Conservation (phyloP, 2,888 invertebrate genomes). For the Ophion obscuratus region DNA sequence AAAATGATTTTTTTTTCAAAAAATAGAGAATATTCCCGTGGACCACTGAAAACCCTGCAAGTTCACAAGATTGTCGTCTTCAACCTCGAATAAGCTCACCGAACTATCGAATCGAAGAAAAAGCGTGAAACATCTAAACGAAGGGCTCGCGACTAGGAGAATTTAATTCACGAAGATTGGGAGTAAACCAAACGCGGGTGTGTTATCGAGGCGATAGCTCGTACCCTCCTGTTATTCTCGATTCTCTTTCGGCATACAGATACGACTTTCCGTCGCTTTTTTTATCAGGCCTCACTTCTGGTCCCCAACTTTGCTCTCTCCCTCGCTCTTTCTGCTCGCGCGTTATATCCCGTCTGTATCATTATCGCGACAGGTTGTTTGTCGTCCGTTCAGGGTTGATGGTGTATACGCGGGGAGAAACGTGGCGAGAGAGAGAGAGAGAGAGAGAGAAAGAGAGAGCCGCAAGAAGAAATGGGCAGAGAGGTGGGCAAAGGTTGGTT, state of each 20-base stretch:
- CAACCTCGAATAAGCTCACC: neutral
- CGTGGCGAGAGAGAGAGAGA: slow-evolving; percentile 54
- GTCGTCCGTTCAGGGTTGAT: slow-evolving; percentile 69
- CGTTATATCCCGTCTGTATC: slow-evolving; percentile 77
- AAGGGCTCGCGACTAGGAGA: neutral
- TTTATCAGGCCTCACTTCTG: neutral
- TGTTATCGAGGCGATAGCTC: neutral
- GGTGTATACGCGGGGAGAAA: slow-evolving; percentile 22
- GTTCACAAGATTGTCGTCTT: neutral
- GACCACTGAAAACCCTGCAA: too few species aligned
- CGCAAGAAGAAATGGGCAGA: slow-evolving; percentile 56
- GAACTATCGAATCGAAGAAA: neutral
- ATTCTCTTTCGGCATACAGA: slow-evolving; percentile 11
- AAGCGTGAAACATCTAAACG: neutral
- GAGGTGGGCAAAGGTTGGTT: slow-evolving; percentile 55
- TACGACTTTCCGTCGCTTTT: slow-evolving; percentile 47
- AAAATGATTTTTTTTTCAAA: neutral
- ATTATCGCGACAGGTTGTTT: slow-evolving; percentile 83
- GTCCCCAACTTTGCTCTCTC: neutral
- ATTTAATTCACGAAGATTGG: slow-evolving; percentile 1
- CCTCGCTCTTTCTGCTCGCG: slow-evolving; percentile 1
- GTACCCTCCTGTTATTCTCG: slow-evolving; percentile 23
- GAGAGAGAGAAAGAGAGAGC: slow-evolving; percentile 21
- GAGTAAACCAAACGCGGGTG: neutral
- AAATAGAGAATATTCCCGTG: neutral